Evolutionary conservation across 2,888 invertebrate species (phyloP), one percentile per base, ranked within the genome.

Genomic region (Biston stratarius): DNA sequence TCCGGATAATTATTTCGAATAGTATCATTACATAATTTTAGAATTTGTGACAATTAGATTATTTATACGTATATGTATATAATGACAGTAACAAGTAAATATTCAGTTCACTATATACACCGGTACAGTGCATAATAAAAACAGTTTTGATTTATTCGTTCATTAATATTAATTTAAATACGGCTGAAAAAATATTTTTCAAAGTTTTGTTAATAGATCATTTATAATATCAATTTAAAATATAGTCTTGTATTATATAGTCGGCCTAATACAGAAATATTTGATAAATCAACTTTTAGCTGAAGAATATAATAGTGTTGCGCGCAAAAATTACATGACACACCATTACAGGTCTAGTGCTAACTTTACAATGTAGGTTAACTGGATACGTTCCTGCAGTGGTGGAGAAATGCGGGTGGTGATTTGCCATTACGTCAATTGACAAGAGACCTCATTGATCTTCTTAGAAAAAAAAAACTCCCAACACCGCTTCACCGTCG

Each of bases 11-110:
- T 77, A 74, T 77, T 77, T 74, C 70, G 24, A 64, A 60, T 75
- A 69, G 56, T 69, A 73, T 75, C 70, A 74, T 73, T 76, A 76
- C 75, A 78, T 75, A n/a, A 61, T 60, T 77, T 77, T 81, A 76
- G 69, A 77, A 79, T 78, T 76, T 77, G 71, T 78, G 80, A 83
- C 78, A 82, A 76, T 75, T 76, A 79, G 69, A 60, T 58, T 48
- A 45, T 53, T 51, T 57, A 52, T n/a, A 34, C n/a, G n/a, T n/a
- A n/a, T n/a, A n/a, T n/a, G n/a, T 57, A 57, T 45, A 38, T 75
- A 72, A 75, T 76, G 74, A 77, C 69, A 76, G 62, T 75, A 83
- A 78, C 80, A 79, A 76, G 73, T 76, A 75, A 71, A 64, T 75
- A 77, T 81, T 80, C 72, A 77, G 70, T 76, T 76, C 73, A 73